Conservation (phyloP, 1,140 invertebrate genomes). For the Camponotus floridanus region DNA sequence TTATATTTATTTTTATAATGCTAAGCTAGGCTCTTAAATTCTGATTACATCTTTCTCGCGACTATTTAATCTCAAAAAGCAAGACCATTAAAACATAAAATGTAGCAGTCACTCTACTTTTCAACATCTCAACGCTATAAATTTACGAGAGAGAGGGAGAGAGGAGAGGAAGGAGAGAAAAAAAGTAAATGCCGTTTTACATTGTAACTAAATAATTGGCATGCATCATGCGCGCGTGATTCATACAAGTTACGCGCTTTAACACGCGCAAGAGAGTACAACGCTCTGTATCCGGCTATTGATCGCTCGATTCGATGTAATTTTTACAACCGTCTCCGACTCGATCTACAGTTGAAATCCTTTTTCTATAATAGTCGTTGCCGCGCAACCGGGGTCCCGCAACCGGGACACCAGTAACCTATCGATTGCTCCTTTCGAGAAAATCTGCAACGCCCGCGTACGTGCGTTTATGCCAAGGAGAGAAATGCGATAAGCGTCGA, state of each 20-base stretch:
- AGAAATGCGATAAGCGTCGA: constrained; percentile 76
- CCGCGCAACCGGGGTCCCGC: constrained; percentile 49
- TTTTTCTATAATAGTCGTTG: constrained; percentile 60
- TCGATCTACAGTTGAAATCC: constrained; percentile 22
- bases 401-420: not conserved
- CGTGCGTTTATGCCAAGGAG: constrained; percentile 74
- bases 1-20: too few species aligned
- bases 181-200: not conserved
- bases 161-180: not conserved
- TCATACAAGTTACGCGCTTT: constrained; percentile 34
- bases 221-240: constrained; percentile 18
- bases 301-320: constrained; percentile 13
- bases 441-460: constrained; percentile 73
- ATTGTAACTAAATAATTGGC: constrained; percentile 27
- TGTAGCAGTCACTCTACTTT: not conserved
- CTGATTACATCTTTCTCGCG: not conserved
- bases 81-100: not conserved
- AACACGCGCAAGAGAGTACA: constrained; percentile 30
- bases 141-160: not conserved
- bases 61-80: not conserved
- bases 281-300: constrained; percentile 6
- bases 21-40: not conserved
- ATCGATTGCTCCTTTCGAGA: constrained; percentile 63
- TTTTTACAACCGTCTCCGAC: constrained; percentile 19
- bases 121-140: not conserved